Evolutionary conservation across 2,797 vertebrate genomes (phyloP), one percentile per base, ranked within the genome.

Genomic region (Selene dorsalis): DNA sequence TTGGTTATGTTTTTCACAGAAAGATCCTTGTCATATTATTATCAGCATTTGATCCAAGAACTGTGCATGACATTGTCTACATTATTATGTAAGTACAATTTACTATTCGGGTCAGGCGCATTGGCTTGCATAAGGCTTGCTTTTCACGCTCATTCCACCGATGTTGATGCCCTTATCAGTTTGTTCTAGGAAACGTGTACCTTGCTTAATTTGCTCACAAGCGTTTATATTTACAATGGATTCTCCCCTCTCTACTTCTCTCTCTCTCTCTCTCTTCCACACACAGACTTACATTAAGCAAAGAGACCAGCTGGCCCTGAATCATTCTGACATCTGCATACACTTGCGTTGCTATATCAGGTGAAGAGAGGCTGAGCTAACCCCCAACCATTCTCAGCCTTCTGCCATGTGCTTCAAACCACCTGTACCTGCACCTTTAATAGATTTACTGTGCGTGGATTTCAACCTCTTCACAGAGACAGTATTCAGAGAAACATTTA

Each of bases 261-360:
- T 55, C 17, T 64, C 53, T 28, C 24, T 30, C 12, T 12, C 1
- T 32, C 3, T 45, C 1, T 52, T 32, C 10, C 61, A 75, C 45
- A 58, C 48, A 59, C 57, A 67, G 55, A 61, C 38, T 39, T 12
- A 16, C 61, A 78, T n/a, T 45, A 73, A 77, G 73, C 17, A 77
- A n/a, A 66, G 72, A 82, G 38, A 83, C 47, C 85, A 92, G 86
- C 87, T 87, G 88, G 73, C 73, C 81, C 65, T 89, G 85, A 89
- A 89, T 91, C 86, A 88, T 81, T 81, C 72, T 87, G 83, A 83
- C 84, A 84, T 82, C 70, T 82, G 82, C 77, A 85, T 85, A 63
- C 48, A 86, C 72, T 82, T 64, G 17, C 57, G 84, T 63, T 87
- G 66, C 83, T 87, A 88, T 82, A 89, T 88, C 75, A 79, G 85